Conservation (phyloP, 2,797 vertebrate species). For the Lemur catta region DNA sequence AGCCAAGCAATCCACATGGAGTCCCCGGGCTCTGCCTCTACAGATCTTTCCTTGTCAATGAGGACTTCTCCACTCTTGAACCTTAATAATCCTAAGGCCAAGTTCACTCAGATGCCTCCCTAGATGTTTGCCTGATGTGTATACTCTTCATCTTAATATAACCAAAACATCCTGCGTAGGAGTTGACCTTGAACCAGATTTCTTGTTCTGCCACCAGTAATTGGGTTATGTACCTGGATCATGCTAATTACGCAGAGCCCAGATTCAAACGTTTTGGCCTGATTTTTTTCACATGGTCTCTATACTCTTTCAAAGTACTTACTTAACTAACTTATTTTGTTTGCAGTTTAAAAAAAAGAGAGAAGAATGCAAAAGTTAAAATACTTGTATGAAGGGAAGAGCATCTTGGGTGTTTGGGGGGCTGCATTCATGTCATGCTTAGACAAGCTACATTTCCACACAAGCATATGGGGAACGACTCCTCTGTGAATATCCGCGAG, state of each 20-base stretch:
- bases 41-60: too few species aligned
- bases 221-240: neutral
- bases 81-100: neutral
- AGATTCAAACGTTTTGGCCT: slow-evolving; percentile 28
- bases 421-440: neutral
- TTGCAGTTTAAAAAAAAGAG: neutral
- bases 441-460: neutral
- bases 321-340: neutral
- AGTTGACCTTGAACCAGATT: slow-evolving; percentile 44
- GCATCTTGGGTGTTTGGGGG: neutral
- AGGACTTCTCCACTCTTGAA: neutral
- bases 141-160: neutral
- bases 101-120: neutral
- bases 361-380: neutral
- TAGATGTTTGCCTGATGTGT: neutral
- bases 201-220: neutral
- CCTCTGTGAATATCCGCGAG: slow-evolving; percentile 27
- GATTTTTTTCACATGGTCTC: neutral
- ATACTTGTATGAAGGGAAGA: neutral
- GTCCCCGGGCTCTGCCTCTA: neutral
- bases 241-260: neutral
- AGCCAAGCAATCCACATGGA: too few species aligned
- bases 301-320: neutral
- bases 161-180: neutral
- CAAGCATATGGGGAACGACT: slow-evolving; percentile 47